A percentile compares a stretch with the other conserved stretches of the same genome.
Evolutionary conservation across 1,140 invertebrate species (phyloP).

Genomic region (Temnothorax longispinosus): DNA sequence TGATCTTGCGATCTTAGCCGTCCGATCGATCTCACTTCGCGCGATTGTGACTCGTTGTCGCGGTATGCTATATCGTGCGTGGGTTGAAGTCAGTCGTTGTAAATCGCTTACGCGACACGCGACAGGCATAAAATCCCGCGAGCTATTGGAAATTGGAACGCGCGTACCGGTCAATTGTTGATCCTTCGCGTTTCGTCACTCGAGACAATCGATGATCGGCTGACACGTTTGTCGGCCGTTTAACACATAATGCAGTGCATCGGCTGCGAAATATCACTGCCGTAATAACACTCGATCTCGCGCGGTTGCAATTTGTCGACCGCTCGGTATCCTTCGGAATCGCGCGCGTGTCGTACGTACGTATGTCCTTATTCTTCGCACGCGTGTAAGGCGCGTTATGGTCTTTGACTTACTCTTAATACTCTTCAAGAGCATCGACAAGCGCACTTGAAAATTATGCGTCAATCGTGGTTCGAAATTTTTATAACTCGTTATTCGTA

Average conservation of each 20-base stretch:
- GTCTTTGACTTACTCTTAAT: background rate
- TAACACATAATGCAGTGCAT: background rate
- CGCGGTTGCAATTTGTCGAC: background rate
- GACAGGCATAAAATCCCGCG: constrained; percentile 4
- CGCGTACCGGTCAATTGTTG: background rate
- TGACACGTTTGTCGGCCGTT: background rate
- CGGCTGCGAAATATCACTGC: background rate
- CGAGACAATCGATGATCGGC: background rate
- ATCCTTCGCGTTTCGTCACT: background rate
- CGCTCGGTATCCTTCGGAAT: constrained; percentile 18
- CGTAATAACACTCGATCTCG: constrained; percentile 1
- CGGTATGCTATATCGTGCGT: background rate
- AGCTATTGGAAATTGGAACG: background rate
- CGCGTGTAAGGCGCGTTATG: background rate
- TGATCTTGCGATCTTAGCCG: constrained; percentile 7
- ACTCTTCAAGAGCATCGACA: no score
- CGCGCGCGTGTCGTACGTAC: background rate
- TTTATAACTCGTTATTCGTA: background rate
- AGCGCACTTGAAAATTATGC: background rate
- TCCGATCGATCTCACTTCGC: constrained; percentile 20
- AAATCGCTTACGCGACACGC: background rate
- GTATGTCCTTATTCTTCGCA: background rate
- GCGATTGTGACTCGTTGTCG: constrained; percentile 29
- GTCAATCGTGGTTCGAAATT: background rate
- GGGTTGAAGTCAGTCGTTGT: background rate